Base-by-base conservation (phyloP, 1,140 invertebrate genomes). In the Zaprionus tsacasi region DNA sequence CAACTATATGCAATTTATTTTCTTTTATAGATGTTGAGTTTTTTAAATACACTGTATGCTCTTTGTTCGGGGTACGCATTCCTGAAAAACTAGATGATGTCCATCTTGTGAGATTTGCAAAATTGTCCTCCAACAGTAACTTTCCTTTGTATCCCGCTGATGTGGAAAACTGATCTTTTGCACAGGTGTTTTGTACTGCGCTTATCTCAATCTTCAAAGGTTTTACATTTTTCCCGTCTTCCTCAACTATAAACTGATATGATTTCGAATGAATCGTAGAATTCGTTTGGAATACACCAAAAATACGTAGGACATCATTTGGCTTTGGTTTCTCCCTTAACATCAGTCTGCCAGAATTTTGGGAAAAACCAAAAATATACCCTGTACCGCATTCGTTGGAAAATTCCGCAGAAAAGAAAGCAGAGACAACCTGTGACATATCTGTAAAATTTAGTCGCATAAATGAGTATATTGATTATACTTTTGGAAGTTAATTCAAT, bases 71-170 rank as follows among this genome's bases (percentile, higher is more conserved):
- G 5, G 12, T 54, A 10, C 21, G 6, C 6, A 40, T 2, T 5
- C 54, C 60, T 7, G 50, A 40, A 15, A 56, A 57, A 17, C 64
- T 12, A 3, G 33, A 43, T 40, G 58, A 38, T 1, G 11, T 21
- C 78, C 78, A 80, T 27, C 58, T 33, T 8, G 0, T 1, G 13
- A 43, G 21, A 15, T 65, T 12, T 4, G 25, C n/a, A 11, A 80
- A 80, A n/a, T 66, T 63, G 2, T 80, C 78, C 15, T 70, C 68
- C 43, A 79, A 79, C 33, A 79, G 38, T 3, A 79, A 10, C 0
- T 48, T 11, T 4, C 56, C 65, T 10, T 48, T 67, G 13, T 59
- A 68, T 11, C 7, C 11, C 4, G 6, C 0, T 10, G 15, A 10
- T 11, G 6, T 57, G n/a, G 3, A n/a, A 5, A 6, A 6, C 30